These are phyloP conservation scores for Hyperoplus lanceolatus DNA, from an alignment of 2,797 vertebrate genomes.

Conservation along the genomic window DNA sequence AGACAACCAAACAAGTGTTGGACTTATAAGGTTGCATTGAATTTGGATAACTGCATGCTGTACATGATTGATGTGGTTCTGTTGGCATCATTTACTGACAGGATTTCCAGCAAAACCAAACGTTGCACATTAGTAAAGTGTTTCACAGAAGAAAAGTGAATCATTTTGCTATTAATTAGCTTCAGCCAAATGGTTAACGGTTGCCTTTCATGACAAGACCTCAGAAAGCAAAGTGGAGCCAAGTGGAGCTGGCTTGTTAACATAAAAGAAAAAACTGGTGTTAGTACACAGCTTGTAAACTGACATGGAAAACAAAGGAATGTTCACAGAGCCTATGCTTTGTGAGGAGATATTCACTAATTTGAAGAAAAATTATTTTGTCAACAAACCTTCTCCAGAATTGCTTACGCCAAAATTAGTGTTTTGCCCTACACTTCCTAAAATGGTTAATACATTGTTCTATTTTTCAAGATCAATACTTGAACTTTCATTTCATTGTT, in stretches of 20 bases:
- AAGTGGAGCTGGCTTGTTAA: neutral
- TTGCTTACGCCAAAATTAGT: no score
- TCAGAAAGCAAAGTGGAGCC: neutral
- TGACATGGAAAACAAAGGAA: no score
- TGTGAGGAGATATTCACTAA: no score
- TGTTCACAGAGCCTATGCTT: no score
- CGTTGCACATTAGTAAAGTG: neutral
- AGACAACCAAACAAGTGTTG: neutral
- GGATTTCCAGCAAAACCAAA: constrained; percentile 19
- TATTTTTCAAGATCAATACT: no score
- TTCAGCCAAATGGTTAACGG: neutral
- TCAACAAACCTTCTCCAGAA: no score
- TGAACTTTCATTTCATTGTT: no score
- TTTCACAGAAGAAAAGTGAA: neutral
- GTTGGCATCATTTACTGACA: constrained; percentile 25
- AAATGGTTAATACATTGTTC: no score
- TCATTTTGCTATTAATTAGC: constrained; percentile 8
- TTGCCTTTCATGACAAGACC: neutral
- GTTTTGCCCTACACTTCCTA: no score
- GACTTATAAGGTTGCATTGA: neutral
- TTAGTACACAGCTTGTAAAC: no score
- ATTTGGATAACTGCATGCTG: neutral
- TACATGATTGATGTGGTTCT: constrained; percentile 22
- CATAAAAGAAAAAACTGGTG: neutral
- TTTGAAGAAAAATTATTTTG: no score